Evolutionary conservation across 2,113 vertebrate species (phyloP), one percentile per base, ranked within the genome.

Genomic region (Cinclus mexicanus): DNA sequence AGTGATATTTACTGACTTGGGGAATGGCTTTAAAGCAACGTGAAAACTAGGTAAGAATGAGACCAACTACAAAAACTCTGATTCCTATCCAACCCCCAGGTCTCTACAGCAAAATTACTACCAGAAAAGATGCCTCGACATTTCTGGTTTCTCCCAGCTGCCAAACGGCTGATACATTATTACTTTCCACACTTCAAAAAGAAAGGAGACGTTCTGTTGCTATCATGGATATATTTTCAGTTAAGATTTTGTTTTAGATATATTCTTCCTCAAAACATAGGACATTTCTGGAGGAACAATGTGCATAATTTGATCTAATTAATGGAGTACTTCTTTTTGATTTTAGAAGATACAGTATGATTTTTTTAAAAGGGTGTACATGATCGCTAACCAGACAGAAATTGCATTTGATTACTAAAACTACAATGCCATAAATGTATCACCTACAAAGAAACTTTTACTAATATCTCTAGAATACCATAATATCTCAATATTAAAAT

Each of bases 401-500:
- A 71, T n/a, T 85, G 31, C 24, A 70, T 83, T 77, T 60, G 60
- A 95, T 93, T 91, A 49, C 31, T 72, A 55, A 59, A 94, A 75
- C 49, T 28, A 53, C 53, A 89, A 56, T 64, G 47, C 31, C 9
- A 1, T 70, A 88, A 82, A 77, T 5, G 10, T 6, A 76, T 39
- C 57, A 74, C 84, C 53, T 57, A 95, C 47, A 95, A 50, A 86
- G 14, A 89, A 83, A 31, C 56, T 68, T 83, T 52, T 89, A 91
- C 83, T 89, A 94, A 21, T 90, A 83, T 72, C 60, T 75, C 78
- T 72, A 91, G 42, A 89, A 87, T 35, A 94, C 16, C 44, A 81
- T 59, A 94, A 90, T 72, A 42, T 94, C 82, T 88, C 69, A 93
- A 97, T 96, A 83, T 57, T 50, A 95, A 95, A 71, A 81, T 77